Base-by-base conservation (phyloP, 1,140 invertebrate genomes). In the Drosophila suzukii region DNA sequence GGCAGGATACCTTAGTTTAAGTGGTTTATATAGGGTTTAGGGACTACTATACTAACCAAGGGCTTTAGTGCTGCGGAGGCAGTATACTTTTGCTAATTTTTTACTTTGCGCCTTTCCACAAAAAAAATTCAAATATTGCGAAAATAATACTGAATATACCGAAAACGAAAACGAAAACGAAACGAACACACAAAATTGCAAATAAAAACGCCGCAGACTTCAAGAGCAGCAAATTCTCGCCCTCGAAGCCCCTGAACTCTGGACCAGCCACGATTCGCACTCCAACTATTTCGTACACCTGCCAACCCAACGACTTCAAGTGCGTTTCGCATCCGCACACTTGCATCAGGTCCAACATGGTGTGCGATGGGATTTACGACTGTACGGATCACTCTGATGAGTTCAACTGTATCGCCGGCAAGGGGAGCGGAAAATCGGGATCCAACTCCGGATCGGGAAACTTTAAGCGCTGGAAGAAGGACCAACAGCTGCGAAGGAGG, bases 381-480 rank as follows among this genome's bases (percentile, higher is more conserved):
- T 97, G 96, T 93, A 91, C 89, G 74, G 96, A 97, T 92, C 92
- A 93, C 82, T 96, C 95, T 57, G 96, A 97, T 92, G 96, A 96
- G 92, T 93, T 94, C 78, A 94, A 94, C 92, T 96, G 96, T 92
- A 90, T 92, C 72, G 83, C 11, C 15, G 32, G 41, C 24, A 46
- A 59, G 39, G 50, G 50, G 36, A 20, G 32, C 15, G 47, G 20
- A 15, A 38, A 27, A 38, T 12, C 44, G 2, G 27, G 17, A 41
- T 36, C 53, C 36, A 30, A 27, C 38, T 36, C 43, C 12, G 54
- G 54, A 34, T 27, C 51, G 15, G 59, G 55, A 27, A 68, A 17
- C 41, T 83, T 80, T 27, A 91, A 91, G 60, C 75, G 83, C 43
- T 88, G 83, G 83, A 88, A 81, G 50, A 91, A 88, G 63, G 54